Conservation (phyloP, 2,113 vertebrate genomes). For the Dasyurus viverrinus region DNA sequence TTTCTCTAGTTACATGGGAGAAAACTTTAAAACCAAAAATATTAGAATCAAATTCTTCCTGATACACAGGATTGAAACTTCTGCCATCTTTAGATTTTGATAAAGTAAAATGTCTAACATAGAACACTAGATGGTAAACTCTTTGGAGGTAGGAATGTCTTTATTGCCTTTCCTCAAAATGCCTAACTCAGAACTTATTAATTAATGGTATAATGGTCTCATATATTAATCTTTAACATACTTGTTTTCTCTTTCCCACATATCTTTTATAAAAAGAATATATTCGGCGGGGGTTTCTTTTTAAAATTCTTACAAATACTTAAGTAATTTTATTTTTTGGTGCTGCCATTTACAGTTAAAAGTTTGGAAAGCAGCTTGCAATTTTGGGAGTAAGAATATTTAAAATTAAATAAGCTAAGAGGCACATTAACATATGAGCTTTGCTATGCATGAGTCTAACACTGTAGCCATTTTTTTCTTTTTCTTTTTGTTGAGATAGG, state of each 20-base stretch:
- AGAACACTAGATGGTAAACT: not conserved
- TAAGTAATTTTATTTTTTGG: not conserved
- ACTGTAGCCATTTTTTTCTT: not conserved
- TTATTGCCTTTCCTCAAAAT: slow-evolving; percentile 5
- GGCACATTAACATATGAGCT: not conserved
- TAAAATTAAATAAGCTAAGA: not conserved
- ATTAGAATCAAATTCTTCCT: not conserved
- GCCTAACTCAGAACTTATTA: not conserved
- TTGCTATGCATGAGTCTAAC: not conserved
- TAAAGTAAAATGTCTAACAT: not conserved
- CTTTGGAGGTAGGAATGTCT: not conserved
- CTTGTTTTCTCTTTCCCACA: not conserved
- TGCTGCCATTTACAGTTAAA: not conserved
- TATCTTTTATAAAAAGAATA: not conserved
- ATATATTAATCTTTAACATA: not conserved
- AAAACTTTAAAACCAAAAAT: not conserved
- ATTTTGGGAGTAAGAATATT: not conserved
- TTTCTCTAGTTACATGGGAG: slow-evolving; percentile 36
- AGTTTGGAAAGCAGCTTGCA: not conserved
- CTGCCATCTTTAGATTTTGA: slow-evolving; percentile 19
- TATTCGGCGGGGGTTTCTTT: not conserved
- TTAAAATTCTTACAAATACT: not conserved
- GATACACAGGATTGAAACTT: not conserved
- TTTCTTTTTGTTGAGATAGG: no score
- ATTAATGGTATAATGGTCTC: not conserved